phyloP scores from a whole-genome alignment of 2,113 vertebrate genomes.

The Anser brachyrhynchus region DNA sequence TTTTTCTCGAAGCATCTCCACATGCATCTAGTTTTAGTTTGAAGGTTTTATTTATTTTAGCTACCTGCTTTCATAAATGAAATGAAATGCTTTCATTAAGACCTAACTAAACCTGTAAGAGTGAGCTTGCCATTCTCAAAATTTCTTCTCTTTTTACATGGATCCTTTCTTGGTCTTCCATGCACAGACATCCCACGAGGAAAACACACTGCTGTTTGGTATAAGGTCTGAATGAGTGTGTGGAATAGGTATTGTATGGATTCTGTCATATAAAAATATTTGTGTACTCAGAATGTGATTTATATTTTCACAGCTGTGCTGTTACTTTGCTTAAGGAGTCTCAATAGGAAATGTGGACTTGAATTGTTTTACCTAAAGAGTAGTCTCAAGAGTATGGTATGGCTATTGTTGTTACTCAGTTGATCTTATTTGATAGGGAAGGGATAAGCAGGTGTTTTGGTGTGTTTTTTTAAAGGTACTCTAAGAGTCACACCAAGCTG shows the following conservation, averaged over 20 bases:
- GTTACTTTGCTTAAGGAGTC: background rate
- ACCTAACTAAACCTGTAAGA: background rate
- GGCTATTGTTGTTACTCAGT: background rate
- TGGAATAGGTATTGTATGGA: background rate
- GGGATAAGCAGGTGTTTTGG: background rate
- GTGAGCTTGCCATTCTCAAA: background rate
- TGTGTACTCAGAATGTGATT: background rate
- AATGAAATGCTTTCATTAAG: background rate
- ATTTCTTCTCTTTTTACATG: background rate
- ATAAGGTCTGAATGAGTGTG: background rate
- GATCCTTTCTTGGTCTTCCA: background rate
- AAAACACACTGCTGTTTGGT: background rate
- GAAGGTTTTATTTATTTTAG: background rate
- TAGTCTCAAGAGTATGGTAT: background rate
- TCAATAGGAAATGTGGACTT: background rate
- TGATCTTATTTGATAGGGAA: background rate
- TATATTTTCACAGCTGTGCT: background rate
- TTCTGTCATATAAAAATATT: background rate
- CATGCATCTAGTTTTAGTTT: background rate
- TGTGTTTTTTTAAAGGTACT: background rate
- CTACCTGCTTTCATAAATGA: background rate
- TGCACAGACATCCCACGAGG: background rate
- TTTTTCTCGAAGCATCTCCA: background rate
- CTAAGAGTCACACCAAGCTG: background rate
- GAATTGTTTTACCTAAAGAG: background rate